These are phyloP conservation scores for Aphodius sticticus DNA, from an alignment of 2,888 invertebrate genomes.

Conservation along the genomic window DNA sequence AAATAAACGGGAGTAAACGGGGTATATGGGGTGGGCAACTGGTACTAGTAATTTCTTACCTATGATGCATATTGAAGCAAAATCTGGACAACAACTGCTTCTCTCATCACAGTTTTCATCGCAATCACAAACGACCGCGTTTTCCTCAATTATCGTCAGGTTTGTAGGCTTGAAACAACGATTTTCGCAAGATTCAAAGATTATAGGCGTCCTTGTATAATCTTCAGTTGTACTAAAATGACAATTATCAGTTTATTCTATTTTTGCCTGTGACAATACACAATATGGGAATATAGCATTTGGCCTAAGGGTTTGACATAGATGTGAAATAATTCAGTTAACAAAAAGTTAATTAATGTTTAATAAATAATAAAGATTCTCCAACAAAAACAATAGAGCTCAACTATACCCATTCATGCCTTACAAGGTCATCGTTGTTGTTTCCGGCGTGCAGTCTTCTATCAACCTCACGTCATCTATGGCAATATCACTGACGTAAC, in stretches of 20 bases:
- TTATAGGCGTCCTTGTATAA: conserved; percentile 6
- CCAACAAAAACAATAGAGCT: too few species aligned
- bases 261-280: too few species aligned
- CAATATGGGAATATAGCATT: too few species aligned
- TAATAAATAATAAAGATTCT: too few species aligned
- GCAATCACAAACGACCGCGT: conserved; percentile 66
- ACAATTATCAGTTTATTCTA: too few species aligned
- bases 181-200: conserved; percentile 61
- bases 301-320: neutral
- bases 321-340: neutral
- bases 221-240: conserved; percentile 25
- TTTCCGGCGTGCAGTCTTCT: conserved; percentile 62
- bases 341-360: too few species aligned
- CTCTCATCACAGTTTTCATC: conserved; percentile 63
- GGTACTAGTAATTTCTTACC: conserved; percentile 48
- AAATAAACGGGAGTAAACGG: too few species aligned
- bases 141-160: conserved; percentile 32
- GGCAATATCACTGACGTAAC: conserved; percentile 79
- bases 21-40: too few species aligned
- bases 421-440: conserved; percentile 49
- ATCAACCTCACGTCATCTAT: conserved; percentile 80
- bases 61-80: conserved; percentile 65
- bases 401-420: conserved; percentile 31
- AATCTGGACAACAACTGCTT: conserved; percentile 75
- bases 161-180: conserved; percentile 58